phyloP scores from a whole-genome alignment of 2,797 vertebrate species.

The Discoglossus pictus region DNA sequence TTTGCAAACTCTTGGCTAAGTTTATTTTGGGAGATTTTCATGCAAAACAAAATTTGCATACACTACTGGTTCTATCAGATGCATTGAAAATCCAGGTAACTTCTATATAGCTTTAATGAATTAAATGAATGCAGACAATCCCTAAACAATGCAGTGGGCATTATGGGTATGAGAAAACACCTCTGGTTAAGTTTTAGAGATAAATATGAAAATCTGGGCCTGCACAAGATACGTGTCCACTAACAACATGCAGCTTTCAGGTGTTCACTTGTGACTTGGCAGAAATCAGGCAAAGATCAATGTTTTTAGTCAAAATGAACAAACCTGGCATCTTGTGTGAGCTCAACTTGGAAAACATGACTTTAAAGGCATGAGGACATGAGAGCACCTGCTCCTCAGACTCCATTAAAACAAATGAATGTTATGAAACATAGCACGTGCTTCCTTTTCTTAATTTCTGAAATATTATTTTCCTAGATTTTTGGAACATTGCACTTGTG shows the following conservation, averaged over 20 bases:
- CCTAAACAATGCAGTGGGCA: too few relatives aligned
- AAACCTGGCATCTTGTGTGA: slow-evolving; percentile 26
- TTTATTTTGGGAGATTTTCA: too few relatives aligned
- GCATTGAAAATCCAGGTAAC: too few relatives aligned
- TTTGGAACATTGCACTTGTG: too few relatives aligned
- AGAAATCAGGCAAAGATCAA: slow-evolving; percentile 16
- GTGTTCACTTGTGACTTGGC: slow-evolving; percentile 34
- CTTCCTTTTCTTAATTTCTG: background rate
- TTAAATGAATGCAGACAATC: too few relatives aligned
- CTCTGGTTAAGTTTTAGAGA: background rate
- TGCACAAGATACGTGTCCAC: slow-evolving; percentile 1
- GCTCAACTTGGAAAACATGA: slow-evolving; percentile 34
- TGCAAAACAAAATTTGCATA: too few relatives aligned
- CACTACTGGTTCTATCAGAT: too few relatives aligned
- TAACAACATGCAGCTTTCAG: slow-evolving; percentile 17
- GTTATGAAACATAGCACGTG: background rate
- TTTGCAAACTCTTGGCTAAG: too few relatives aligned
- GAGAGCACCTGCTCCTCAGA: slow-evolving; percentile 21
- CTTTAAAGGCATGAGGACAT: slow-evolving; percentile 18
- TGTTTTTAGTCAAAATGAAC: slow-evolving; percentile 27
- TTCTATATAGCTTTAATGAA: too few relatives aligned
- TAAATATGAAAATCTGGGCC: slow-evolving; percentile 7
- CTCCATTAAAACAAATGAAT: background rate
- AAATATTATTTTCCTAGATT: background rate
- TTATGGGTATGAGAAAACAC: background rate